Percentiles rank a stretch among this genome's conserved stretches.
These are phyloP conservation scores for Dromaius novaehollandiae DNA, from an alignment of 2,113 vertebrate genomes.

Conservation along the genomic window DNA sequence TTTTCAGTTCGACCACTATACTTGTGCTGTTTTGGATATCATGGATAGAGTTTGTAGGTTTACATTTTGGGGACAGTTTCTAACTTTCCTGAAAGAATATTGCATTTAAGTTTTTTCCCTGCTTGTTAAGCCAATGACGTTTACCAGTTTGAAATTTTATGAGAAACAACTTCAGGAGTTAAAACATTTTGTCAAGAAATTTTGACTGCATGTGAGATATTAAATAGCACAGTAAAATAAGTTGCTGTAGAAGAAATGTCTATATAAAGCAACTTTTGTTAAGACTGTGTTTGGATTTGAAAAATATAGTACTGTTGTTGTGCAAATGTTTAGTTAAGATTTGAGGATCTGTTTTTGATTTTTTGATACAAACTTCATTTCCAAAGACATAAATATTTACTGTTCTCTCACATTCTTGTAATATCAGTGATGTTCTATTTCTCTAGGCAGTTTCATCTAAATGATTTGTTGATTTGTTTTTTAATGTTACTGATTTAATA, in stretches of 20 bases:
- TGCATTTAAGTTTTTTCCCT: not conserved
- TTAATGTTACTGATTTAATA: not conserved
- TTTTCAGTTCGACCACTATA: not conserved
- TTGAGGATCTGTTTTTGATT: not conserved
- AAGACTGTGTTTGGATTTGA: not conserved
- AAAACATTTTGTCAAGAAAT: not conserved
- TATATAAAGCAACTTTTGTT: not conserved
- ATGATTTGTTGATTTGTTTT: not conserved
- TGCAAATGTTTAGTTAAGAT: not conserved
- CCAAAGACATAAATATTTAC: not conserved
- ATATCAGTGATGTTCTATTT: not conserved
- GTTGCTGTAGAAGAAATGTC: not conserved
- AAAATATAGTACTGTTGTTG: not conserved
- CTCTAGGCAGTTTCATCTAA: not conserved
- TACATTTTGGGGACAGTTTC: not conserved
- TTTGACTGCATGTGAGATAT: not conserved
- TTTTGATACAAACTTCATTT: not conserved
- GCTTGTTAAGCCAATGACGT: not conserved
- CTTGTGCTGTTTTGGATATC: not conserved
- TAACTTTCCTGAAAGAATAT: not conserved
- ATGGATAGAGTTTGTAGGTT: not conserved
- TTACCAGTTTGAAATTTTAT: not conserved
- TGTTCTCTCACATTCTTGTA: not conserved
- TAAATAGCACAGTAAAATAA: not conserved
- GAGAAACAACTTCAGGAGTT: not conserved